These are phyloP conservation scores for Trialeurodes vaporariorum DNA, from an alignment of 1,140 invertebrate species.

Conservation along the genomic window DNA sequence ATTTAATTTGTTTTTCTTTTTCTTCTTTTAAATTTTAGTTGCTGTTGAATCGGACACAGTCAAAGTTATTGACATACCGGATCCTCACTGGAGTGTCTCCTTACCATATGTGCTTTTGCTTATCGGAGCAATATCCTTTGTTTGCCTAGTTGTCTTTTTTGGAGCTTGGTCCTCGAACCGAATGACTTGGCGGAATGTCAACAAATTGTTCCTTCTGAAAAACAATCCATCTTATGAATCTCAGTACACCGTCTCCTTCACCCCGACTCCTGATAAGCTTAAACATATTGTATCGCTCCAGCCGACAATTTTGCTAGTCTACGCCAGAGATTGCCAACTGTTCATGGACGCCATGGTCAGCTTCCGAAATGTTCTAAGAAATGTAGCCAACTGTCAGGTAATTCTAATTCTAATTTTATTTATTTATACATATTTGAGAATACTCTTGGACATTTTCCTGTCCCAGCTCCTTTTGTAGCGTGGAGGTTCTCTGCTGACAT, in stretches of 20 bases:
- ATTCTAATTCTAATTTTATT: too few relatives aligned
- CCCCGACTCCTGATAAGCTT: not conserved
- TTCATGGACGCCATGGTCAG: not conserved
- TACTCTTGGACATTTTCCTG: too few relatives aligned
- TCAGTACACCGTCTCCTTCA: not conserved
- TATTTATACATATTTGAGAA: too few relatives aligned
- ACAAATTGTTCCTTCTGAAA: not conserved
- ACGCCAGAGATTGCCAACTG: not conserved
- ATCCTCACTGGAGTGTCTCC: not conserved
- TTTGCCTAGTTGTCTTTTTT: not conserved
- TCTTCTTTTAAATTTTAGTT: too few relatives aligned
- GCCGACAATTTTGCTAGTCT: not conserved
- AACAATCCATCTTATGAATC: not conserved
- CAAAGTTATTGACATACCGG: not conserved
- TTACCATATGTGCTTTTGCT: not conserved
- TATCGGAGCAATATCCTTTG: not conserved
- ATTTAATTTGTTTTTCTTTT: not conserved
- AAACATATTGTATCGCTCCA: not conserved
- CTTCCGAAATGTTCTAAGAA: not conserved
- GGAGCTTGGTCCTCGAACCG: not conserved
- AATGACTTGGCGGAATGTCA: not conserved
- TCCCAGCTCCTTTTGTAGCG: too few relatives aligned
- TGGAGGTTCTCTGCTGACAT: too few relatives aligned
- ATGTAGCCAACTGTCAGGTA: not conserved
- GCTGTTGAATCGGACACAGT: not conserved